These are phyloP conservation scores for Polietes domitor DNA, from an alignment of 2,888 invertebrate species.

Conservation along the genomic window DNA sequence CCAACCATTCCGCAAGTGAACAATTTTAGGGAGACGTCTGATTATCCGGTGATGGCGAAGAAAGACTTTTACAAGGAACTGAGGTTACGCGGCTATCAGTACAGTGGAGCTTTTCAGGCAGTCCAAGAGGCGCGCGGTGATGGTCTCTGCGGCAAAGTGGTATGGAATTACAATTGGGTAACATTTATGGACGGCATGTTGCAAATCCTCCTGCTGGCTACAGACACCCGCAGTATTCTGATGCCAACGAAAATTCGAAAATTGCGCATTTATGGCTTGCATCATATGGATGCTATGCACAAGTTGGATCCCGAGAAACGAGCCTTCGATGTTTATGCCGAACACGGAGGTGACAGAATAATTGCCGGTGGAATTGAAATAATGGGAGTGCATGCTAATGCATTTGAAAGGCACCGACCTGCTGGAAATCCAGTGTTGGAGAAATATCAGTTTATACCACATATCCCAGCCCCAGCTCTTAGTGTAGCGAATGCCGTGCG, in stretches of 20 bases:
- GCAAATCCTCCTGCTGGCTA: constrained; percentile 88
- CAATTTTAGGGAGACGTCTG: constrained; percentile 68
- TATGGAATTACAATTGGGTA: constrained; percentile 93
- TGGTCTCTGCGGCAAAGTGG: constrained; percentile 77
- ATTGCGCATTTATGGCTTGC: constrained; percentile 85
- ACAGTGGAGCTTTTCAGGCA: constrained; percentile 78
- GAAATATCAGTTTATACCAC: constrained; percentile 87
- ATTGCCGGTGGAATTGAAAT: constrained; percentile 90
- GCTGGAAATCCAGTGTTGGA: constrained; percentile 90
- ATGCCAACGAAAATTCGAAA: constrained; percentile 89
- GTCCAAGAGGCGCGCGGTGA: constrained; percentile 77
- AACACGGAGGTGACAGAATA: constrained; percentile 75
- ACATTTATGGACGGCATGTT: constrained; percentile 94
- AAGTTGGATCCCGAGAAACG: constrained; percentile 76
- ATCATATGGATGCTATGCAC: constrained; percentile 83
- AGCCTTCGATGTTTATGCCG: constrained; percentile 76
- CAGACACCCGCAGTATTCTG: constrained; percentile 86
- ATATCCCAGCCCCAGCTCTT: constrained; percentile 79
- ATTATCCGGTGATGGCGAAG: constrained; percentile 81
- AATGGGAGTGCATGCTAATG: constrained; percentile 88
- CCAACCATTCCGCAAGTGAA: constrained; percentile 67
- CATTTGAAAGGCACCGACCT: constrained; percentile 86
- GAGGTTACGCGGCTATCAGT: constrained; percentile 87
- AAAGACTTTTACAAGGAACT: constrained; percentile 88
- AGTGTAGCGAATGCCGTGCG: constrained; percentile 82